A percentile compares a stretch with the other conserved stretches of the same genome.
Conservation (phyloP, 2,113 vertebrate species). For the Solea solea region DNA sequence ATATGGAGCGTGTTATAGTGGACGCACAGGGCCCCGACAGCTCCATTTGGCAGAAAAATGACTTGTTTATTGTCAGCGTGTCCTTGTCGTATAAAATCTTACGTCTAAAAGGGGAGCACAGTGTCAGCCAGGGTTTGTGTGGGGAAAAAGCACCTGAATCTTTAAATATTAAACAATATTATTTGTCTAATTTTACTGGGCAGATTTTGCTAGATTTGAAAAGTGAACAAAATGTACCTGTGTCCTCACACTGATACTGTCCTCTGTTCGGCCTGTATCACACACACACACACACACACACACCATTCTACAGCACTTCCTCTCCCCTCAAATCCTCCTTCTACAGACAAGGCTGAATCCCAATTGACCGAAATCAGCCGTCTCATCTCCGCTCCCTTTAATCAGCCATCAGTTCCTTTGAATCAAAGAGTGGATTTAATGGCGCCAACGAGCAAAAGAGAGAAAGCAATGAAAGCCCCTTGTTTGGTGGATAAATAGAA, state of each 20-base stretch:
- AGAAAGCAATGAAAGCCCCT: constrained; percentile 41
- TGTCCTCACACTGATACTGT: background rate
- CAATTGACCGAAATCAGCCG: constrained; percentile 28
- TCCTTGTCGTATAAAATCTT: constrained; percentile 49
- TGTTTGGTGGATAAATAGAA: constrained; percentile 44
- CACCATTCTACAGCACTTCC: background rate
- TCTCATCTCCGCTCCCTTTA: constrained; percentile 45
- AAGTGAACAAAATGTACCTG: background rate
- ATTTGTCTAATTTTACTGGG: too few species aligned
- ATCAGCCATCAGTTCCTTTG: constrained; percentile 50
- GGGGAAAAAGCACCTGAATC: background rate
- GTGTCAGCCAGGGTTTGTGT: constrained; percentile 24
- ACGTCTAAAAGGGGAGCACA: constrained; percentile 19
- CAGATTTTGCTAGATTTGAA: background rate
- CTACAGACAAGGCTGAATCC: constrained; percentile 29
- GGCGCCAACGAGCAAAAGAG: constrained; percentile 7
- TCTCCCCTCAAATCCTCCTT: constrained; percentile 7
- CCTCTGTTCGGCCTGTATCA: background rate
- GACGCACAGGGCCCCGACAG: background rate
- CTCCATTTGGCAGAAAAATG: constrained; percentile 47
- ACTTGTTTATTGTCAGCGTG: constrained; percentile 37
- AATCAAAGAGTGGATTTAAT: constrained; percentile 42
- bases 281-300: background rate
- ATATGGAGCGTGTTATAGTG: constrained; percentile 30
- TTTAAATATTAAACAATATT: background rate